Percentiles rank a stretch among this genome's conserved stretches.
Conservation (phyloP, 2,888 invertebrate genomes). For the Acholoe squamosa region DNA sequence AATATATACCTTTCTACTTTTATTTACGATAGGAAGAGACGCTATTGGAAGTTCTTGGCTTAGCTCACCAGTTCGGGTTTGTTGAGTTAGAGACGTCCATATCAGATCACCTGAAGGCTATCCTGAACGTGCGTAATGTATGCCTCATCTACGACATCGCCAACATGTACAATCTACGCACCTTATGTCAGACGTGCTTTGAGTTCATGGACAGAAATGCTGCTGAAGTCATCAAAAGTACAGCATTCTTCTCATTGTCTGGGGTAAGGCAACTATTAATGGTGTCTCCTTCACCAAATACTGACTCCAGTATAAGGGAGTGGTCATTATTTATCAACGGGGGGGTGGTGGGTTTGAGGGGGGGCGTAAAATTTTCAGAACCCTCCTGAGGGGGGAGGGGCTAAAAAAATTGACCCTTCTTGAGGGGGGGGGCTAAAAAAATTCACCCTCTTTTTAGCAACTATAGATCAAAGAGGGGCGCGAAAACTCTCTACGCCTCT, state of each 20-base stretch:
- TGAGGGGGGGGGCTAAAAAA: too few relatives aligned
- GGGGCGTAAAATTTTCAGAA: too few relatives aligned
- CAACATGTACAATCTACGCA: constrained; percentile 86
- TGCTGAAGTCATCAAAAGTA: constrained; percentile 91
- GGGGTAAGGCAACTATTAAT: constrained; percentile 86
- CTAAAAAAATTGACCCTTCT: too few relatives aligned
- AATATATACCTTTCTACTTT: neutral
- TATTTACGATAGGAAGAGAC: constrained; percentile 78
- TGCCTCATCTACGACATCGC: constrained; percentile 98
- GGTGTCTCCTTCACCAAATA: too few relatives aligned
- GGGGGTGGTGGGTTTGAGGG: too few relatives aligned
- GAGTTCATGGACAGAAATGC: constrained; percentile 96
- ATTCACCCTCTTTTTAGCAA: too few relatives aligned
- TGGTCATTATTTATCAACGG: too few relatives aligned
- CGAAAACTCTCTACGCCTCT: too few relatives aligned
- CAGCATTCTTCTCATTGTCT: constrained; percentile 92
- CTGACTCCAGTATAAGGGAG: too few relatives aligned
- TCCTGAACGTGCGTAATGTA: constrained; percentile 93
- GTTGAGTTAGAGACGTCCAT: constrained; percentile 94
- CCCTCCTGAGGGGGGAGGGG: too few relatives aligned
- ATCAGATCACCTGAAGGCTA: constrained; percentile 95
- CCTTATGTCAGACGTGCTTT: constrained; percentile 90
- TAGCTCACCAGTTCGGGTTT: constrained; percentile 98
- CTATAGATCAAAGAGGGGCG: too few relatives aligned
- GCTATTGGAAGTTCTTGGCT: constrained; percentile 88